Conservation (phyloP, 2,113 vertebrate species). For the Willisornis vidua region DNA sequence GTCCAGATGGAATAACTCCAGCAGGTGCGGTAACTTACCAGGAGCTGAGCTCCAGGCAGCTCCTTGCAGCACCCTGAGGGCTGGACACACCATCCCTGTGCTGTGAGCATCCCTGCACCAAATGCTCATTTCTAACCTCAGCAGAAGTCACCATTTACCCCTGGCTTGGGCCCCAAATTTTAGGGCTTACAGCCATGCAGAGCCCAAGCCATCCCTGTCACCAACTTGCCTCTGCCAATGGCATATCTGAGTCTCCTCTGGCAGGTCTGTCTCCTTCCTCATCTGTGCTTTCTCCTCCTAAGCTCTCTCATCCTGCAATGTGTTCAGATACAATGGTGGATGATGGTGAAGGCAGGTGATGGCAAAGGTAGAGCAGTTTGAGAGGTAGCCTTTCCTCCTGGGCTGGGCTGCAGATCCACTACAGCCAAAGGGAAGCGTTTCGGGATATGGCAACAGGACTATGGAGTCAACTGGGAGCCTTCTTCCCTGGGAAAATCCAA, state of each 20-base stretch:
- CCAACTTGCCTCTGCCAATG: not conserved
- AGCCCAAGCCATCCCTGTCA: not conserved
- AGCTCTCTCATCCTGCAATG: not conserved
- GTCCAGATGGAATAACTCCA: not conserved
- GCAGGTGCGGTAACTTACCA: not conserved
- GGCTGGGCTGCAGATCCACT: not conserved
- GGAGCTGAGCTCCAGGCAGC: not conserved
- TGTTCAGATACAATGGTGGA: fast-evolving
- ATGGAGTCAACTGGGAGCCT: not conserved
- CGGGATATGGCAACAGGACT: not conserved
- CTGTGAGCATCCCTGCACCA: not conserved
- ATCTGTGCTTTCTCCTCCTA: not conserved
- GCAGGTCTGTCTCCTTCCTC: not conserved
- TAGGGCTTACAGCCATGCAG: not conserved
- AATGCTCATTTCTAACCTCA: not conserved
- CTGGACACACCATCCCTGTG: not conserved
- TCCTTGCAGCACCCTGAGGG: not conserved
- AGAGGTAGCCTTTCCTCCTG: not conserved
- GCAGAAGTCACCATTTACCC: not conserved
- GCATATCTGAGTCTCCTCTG: not conserved
- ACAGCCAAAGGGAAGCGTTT: not conserved
- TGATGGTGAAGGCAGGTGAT: not conserved
- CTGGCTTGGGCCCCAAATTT: not conserved
- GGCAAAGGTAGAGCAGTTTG: not conserved
- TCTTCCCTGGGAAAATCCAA: not conserved